Conservation (phyloP, 1,140 invertebrate species). For the Chironomus tepperi region DNA sequence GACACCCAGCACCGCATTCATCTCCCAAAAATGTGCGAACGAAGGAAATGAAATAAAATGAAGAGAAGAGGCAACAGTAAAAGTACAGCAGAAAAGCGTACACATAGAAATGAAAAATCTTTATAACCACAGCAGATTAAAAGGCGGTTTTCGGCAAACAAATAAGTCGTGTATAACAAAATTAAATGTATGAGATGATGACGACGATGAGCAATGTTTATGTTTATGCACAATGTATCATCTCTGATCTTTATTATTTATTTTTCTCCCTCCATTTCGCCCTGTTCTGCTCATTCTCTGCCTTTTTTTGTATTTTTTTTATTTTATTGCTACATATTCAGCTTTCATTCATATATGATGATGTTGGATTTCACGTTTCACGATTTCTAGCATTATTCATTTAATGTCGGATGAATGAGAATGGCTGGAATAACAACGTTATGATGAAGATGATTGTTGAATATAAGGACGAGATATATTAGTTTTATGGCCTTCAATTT, state of each 20-base stretch:
- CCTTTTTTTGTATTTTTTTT: not conserved
- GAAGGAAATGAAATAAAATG: no score
- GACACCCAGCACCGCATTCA: no score
- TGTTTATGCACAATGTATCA: conserved; percentile 13
- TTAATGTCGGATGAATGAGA: not conserved
- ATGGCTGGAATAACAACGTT: not conserved
- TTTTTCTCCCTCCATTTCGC: not conserved
- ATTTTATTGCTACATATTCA: not conserved
- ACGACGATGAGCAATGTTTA: conserved; percentile 4
- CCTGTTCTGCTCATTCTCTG: no score
- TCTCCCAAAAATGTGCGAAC: no score
- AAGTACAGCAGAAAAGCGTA: no score
- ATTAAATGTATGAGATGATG: not conserved
- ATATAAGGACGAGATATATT: not conserved
- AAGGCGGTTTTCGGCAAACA: not conserved
- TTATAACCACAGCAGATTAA: not conserved
- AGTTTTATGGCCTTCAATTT: not conserved
- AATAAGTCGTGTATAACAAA: conserved; percentile 8
- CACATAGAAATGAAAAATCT: not conserved
- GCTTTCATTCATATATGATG: not conserved
- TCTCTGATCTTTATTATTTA: conserved; percentile 14
- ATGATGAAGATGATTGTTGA: not conserved
- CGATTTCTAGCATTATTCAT: not conserved
- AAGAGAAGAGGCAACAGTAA: no score
- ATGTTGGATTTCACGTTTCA: conserved; percentile 12